Evolutionary conservation across 2,797 vertebrate genomes (phyloP).

Genomic region (Galagoides demidoff): DNA sequence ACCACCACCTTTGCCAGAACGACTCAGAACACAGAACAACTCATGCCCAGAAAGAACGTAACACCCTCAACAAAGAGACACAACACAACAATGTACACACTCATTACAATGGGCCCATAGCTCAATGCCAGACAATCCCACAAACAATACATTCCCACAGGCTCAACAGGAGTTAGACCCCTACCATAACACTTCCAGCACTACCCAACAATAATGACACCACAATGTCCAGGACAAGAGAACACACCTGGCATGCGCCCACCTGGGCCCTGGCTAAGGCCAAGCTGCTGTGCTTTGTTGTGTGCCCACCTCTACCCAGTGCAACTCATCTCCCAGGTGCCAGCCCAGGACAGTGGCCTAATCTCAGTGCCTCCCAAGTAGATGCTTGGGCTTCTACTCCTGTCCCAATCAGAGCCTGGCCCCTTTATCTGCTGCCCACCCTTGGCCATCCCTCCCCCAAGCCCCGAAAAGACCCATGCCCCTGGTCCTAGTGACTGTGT

Average conservation of each 20-base stretch:
- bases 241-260: fast-evolving
- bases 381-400: neutral
- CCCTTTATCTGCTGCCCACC: neutral
- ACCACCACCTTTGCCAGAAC: neutral
- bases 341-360: neutral
- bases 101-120: neutral
- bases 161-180: neutral
- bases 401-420: neutral
- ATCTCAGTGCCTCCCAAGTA: neutral
- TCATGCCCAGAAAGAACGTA: neutral
- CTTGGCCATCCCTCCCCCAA: too few relatives aligned
- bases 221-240: neutral
- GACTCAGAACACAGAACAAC: neutral
- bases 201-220: neutral
- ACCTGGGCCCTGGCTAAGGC: neutral
- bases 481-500: too few relatives aligned
- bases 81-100: neutral
- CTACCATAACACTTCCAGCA: neutral
- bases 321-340: neutral
- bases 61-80: neutral
- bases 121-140: neutral
- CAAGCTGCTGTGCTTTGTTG: neutral
- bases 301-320: too few relatives aligned
- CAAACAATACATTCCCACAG: neutral
- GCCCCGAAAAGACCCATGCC: neutral